Percentiles rank a stretch among this genome's conserved stretches.
phyloP scores from a whole-genome alignment of 2,113 vertebrate genomes.

The Rattus norvegicus region DNA sequence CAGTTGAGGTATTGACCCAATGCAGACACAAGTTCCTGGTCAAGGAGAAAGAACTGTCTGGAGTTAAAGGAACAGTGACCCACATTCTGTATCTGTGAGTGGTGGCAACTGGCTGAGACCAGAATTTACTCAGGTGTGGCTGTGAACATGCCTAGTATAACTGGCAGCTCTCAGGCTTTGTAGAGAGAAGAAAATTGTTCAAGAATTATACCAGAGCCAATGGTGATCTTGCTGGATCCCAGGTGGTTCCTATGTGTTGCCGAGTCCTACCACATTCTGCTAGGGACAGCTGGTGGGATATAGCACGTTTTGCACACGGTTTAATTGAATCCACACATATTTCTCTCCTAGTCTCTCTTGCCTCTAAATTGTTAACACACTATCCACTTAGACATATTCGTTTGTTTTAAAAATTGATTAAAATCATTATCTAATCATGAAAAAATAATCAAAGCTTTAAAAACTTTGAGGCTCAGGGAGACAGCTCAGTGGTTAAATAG shows the following conservation, averaged over 20 bases:
- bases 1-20: background rate
- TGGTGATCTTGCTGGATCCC: background rate
- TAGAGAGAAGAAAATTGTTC: background rate
- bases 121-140: no score
- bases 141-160: accelerated
- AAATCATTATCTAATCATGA: slow-evolving; percentile 42
- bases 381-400: background rate
- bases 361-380: background rate
- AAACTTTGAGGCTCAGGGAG: background rate
- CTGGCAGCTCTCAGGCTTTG: background rate
- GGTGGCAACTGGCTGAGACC: accelerated
- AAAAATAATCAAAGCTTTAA: slow-evolving; percentile 1
- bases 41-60: background rate
- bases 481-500: background rate
- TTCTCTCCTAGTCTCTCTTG: background rate
- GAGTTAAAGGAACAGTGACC: background rate
- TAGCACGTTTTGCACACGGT: background rate
- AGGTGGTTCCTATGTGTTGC: background rate
- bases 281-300: background rate
- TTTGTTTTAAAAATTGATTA: slow-evolving; percentile 18
- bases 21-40: background rate
- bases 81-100: background rate
- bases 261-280: background rate
- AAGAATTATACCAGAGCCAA: background rate
- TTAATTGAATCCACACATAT: background rate